Conservation (phyloP, 2,113 vertebrate species). For the Atrichornis clamosus region DNA sequence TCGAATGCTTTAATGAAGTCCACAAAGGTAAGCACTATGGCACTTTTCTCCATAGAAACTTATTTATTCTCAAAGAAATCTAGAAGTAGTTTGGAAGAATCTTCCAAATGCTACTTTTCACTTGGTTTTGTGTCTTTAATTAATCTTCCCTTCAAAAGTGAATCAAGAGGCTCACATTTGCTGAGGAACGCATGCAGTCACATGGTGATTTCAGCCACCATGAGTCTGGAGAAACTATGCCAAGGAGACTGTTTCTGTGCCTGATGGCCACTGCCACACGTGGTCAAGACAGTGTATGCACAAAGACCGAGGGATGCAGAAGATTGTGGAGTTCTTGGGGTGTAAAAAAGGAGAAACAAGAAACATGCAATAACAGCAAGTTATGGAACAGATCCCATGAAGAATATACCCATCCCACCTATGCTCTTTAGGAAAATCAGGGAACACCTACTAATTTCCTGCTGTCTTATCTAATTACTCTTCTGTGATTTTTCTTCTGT, state of each 20-base stretch:
- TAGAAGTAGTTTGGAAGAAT: neutral
- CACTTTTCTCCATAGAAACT: neutral
- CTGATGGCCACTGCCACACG: neutral
- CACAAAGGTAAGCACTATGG: neutral
- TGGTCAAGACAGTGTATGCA: neutral
- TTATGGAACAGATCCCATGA: neutral
- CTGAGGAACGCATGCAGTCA: neutral
- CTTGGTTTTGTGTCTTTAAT: neutral
- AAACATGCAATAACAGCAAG: neutral
- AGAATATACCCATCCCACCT: neutral
- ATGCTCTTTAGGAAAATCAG: neutral
- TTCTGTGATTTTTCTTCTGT: neutral
- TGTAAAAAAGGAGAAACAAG: neutral
- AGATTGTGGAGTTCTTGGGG: neutral
- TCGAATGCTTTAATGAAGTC: neutral
- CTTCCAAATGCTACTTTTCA: neutral
- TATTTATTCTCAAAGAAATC: neutral
- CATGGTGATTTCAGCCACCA: neutral
- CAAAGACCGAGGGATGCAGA: neutral
- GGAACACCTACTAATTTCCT: neutral
- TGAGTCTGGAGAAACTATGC: neutral
- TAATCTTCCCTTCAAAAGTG: neutral
- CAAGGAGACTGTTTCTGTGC: neutral
- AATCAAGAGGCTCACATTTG: neutral
- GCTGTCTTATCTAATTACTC: neutral